Evolutionary conservation across 2,888 invertebrate species (phyloP), one percentile per base, ranked within the genome.

Genomic region (Schizotus pectinicornis): DNA sequence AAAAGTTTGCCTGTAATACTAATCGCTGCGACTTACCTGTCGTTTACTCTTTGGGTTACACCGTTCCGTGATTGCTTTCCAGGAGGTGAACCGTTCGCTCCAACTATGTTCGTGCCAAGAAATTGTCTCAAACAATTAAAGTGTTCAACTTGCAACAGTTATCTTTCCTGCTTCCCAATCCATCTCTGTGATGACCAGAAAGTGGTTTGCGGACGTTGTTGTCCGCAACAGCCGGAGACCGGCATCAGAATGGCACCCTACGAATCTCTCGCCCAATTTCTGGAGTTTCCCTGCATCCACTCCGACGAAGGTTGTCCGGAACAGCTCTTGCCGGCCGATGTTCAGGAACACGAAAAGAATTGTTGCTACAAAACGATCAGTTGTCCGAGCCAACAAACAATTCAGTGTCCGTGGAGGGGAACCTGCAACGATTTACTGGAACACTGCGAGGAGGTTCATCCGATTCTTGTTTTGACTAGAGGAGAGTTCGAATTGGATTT

Each of bases 401-500:
- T 14, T 63, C 59, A 36, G 9, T 78, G 77, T 58, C 48, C 63
- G 3, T 77, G 76, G 76, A 59, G 68, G 37, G 77, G 77, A 22
- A 52, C 55, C 31, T 30, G 59, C 3, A 55, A 51, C 12, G 71
- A 74, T 31, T 46, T 77, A 1, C 59, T 68, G 35, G 65, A 69
- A 6, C 78, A 78, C 66, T 75, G 70, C 56, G 68, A 73, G 58
- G 56, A 64, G 0, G 56, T 62, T 31, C 78, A 78, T 63, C 64
- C 67, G 1, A 54, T 61, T 6, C 65, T 70, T 41, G 58, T 74
- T n/a, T 49, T 77, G 41, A 67, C 62, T 34, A 64, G 71, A 36
- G 58, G 64, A 1, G 61, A 62, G 31, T 73, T 77, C 56, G 77
- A 77, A 63, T 38, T 78, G 7, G 71, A 77, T 68, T 70, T 77